A percentile compares a stretch with the other conserved stretches of the same genome.
Conservation (phyloP, 2,113 vertebrate species). For the Regulus satrapa region DNA sequence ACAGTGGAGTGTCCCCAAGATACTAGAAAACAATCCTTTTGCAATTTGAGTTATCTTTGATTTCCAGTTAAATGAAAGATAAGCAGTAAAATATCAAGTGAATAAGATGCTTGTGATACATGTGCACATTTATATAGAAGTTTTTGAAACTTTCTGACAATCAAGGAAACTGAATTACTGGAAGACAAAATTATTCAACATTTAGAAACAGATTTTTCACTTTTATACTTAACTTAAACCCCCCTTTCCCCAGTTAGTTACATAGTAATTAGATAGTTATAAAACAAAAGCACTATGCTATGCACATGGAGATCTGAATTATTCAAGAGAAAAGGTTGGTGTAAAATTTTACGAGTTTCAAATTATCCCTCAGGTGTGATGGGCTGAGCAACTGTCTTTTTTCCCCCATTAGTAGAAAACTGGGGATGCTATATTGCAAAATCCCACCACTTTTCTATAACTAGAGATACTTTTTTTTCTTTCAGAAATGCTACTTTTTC, state of each 20-base stretch:
- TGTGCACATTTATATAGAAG: not conserved
- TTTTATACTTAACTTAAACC: not conserved
- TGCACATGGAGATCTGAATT: not conserved
- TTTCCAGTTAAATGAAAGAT: not conserved
- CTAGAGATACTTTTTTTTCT: not conserved
- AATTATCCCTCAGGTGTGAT: not conserved
- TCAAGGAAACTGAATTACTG: not conserved
- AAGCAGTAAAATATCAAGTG: not conserved
- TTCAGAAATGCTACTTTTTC: not conserved
- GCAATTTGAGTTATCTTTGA: not conserved
- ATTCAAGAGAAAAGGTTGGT: not conserved
- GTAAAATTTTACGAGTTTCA: not conserved
- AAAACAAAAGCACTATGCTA: not conserved
- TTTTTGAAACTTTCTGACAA: not conserved
- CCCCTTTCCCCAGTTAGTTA: rapidly evolving
- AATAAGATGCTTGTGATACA: not conserved
- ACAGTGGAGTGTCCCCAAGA: not conserved
- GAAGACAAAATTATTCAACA: not conserved
- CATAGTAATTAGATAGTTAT: not conserved
- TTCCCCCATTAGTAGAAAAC: not conserved
- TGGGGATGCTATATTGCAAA: not conserved
- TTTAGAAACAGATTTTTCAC: not conserved
- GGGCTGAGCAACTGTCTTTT: not conserved
- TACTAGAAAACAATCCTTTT: not conserved
- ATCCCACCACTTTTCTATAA: not conserved